Evolutionary conservation across 2,888 invertebrate species (phyloP), one percentile per base, ranked within the genome.

Genomic region (Opisthograptis luteolata): DNA sequence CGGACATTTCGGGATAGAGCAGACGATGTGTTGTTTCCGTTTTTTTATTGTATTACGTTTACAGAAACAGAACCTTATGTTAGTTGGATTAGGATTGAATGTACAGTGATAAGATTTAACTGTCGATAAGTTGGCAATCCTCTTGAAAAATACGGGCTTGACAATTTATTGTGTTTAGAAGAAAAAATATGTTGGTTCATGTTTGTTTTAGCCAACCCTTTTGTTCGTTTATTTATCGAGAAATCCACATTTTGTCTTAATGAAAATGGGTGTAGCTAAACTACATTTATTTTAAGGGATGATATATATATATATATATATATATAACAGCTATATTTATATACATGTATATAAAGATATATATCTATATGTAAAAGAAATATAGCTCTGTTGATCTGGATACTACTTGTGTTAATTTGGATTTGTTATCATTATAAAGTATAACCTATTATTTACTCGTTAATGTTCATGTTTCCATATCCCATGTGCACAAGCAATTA

Each of bases 1-100:
- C 72, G 71, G 79, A 79, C 76, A 78, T 37, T 55, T 55, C 9
- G 51, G 44, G 35, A 49, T 51, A 73, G 9, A 76, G 66, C 73
- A 72, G 62, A 62, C 65, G 57, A 71, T 67, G 68, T 67, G 68
- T 68, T 61, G 66, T 70, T 69, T 70, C 70, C 70, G 70, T 74
- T 76, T 68, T 69, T 70, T 55, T 58, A 35, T 22, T 22, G 15
- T 3, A 30, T 12, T 6, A 17, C 19, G 28, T n/a, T 1, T 6
- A 8, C 1, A 3, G 2, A 28, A 12, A 9, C 14, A 8, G 7
- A 25, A 36, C 40, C 12, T 28, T 12, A 42, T 36, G 20, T 15
- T 35, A 12, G 43, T 41, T 3, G 34, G 12, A 2, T 10, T 19
- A 22, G 5, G 30, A 28, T 37, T 50, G 20, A 40, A 37, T 19